Conservation (phyloP, 2,888 invertebrate genomes). For the Ditula angustiorana region DNA sequence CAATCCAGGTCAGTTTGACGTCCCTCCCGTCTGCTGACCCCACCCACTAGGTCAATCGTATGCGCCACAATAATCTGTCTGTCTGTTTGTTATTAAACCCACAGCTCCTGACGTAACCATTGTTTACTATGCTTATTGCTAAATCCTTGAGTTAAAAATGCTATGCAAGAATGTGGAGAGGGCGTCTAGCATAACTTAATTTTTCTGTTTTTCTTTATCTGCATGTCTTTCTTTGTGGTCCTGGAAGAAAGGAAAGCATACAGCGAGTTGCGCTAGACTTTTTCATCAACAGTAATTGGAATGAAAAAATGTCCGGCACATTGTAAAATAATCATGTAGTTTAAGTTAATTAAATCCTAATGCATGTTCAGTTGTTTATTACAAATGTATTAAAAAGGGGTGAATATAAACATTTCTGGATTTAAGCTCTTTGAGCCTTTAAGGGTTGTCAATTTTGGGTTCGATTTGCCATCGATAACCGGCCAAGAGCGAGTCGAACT, state of each 20-base stretch:
- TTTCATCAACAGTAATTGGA: neutral
- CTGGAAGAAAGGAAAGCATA: neutral
- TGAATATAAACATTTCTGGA: no score
- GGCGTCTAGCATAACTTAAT: neutral
- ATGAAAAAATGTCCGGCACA: neutral
- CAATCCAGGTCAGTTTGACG: neutral
- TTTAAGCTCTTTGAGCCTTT: no score
- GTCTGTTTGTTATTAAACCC: neutral
- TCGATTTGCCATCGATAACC: no score
- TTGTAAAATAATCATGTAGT: constrained; percentile 22
- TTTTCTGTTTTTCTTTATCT: neutral
- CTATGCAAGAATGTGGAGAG: constrained; percentile 3
- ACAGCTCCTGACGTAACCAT: constrained; percentile 21
- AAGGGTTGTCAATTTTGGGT: no score
- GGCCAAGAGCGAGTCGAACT: no score
- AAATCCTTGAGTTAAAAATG: neutral
- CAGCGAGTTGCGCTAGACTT: neutral
- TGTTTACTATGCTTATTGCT: constrained; percentile 4
- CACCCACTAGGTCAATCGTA: constrained; percentile 20
- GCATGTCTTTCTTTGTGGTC: neutral
- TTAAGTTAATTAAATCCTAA: constrained; percentile 10
- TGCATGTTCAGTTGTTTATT: no score
- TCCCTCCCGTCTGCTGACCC: neutral
- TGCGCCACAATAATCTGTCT: neutral
- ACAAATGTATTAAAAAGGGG: no score